Percentiles rank a stretch among this genome's conserved stretches.
These are phyloP conservation scores for Tapera naevia DNA, from an alignment of 2,797 vertebrate species.

Conservation along the genomic window DNA sequence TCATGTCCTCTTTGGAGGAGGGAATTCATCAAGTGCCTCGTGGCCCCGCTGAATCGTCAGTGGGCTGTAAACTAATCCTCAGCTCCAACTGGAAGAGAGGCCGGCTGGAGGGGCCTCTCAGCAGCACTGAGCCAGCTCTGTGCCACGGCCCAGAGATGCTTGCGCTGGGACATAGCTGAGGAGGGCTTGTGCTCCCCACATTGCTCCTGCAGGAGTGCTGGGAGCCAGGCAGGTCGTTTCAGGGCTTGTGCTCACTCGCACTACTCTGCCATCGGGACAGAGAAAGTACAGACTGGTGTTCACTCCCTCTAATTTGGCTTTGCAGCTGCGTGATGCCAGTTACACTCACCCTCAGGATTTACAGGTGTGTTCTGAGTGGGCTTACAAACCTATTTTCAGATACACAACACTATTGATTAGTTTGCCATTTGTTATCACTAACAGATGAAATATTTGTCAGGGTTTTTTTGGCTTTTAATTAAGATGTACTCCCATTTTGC, in stretches of 20 bases:
- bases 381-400: background rate
- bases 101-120: background rate
- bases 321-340: background rate
- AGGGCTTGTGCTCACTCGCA: background rate
- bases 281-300: background rate
- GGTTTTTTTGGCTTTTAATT: background rate
- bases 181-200: background rate
- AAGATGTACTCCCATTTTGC: background rate
- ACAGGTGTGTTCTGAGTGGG: background rate
- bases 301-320: background rate
- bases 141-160: background rate
- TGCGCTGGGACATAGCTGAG: background rate
- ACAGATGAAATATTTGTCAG: background rate
- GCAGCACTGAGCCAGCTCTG: background rate
- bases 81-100: background rate
- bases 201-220: background rate
- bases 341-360: background rate
- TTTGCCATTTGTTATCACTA: background rate
- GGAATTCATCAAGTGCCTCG: constrained; percentile 55
- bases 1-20: constrained; percentile 27
- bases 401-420: background rate
- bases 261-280: no score
- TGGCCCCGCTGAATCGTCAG: background rate
- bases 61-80: constrained; percentile 35
- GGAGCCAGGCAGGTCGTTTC: background rate